A percentile compares a stretch with the other conserved stretches of the same genome.
phyloP scores from a whole-genome alignment of 2,797 vertebrate species.

The Enteromius radiatus region DNA sequence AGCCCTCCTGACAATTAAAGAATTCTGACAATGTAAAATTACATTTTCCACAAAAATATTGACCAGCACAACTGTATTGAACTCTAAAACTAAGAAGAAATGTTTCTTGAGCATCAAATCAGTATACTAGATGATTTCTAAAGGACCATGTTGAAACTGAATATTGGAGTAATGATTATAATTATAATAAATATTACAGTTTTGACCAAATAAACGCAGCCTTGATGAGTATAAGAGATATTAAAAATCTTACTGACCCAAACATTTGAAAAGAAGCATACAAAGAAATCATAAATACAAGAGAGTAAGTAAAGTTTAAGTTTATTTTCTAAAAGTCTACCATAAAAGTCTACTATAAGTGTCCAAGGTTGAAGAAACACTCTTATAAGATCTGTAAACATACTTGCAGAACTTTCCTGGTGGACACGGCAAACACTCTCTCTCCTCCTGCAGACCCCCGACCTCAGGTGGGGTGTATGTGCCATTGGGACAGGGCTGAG shows the following conservation, averaged over 20 bases:
- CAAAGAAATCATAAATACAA: neutral
- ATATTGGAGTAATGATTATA: neutral
- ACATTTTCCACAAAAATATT: neutral
- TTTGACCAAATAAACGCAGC: neutral
- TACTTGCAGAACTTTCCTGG: slow-evolving; percentile 91
- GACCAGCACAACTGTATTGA: neutral
- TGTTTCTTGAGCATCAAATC: neutral
- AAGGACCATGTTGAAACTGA: neutral
- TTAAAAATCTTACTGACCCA: neutral
- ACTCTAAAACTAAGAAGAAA: neutral
- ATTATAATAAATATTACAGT: neutral
- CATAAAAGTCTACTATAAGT: neutral
- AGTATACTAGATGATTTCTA: neutral
- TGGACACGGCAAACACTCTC: slow-evolving; percentile 86
- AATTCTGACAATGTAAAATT: neutral
- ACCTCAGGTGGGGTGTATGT: slow-evolving; percentile 80
- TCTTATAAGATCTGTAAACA: neutral
- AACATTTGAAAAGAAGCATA: neutral
- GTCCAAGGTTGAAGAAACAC: neutral
- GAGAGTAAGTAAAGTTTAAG: neutral
- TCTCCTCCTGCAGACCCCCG: slow-evolving; percentile 80
- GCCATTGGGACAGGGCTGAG: slow-evolving; percentile 84
- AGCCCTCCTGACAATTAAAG: no score
- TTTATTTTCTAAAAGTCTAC: neutral
- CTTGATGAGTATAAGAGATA: neutral